These are phyloP conservation scores for Tylochromis polylepis DNA, from an alignment of 2,113 vertebrate species.

Conservation along the genomic window DNA sequence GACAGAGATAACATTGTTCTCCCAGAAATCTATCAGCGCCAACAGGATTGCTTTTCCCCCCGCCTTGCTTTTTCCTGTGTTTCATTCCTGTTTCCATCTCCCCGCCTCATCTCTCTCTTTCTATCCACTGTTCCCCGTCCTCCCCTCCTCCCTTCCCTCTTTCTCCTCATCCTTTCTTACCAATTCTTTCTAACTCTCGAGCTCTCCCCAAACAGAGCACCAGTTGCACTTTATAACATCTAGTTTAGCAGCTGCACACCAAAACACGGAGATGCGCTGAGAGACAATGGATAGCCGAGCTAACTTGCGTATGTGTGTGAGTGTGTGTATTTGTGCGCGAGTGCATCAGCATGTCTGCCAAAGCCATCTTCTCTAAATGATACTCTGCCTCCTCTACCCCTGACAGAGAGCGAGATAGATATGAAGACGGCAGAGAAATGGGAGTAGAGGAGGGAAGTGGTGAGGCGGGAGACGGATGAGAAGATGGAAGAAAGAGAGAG, in stretches of 20 bases:
- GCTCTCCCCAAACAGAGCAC: conserved; percentile 29
- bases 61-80: conserved; percentile 42
- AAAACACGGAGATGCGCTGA: background rate
- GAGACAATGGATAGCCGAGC: conserved; percentile 24
- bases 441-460: conserved; percentile 31
- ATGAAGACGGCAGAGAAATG: conserved; percentile 45
- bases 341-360: conserved; percentile 6
- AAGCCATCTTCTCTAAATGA: conserved; percentile 61
- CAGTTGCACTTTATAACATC: conserved; percentile 61
- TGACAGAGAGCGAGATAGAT: conserved; percentile 59
- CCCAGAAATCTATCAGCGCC: conserved; percentile 66
- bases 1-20: conserved; percentile 69
- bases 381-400: conserved; percentile 50
- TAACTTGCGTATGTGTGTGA: background rate
- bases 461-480: conserved; percentile 38
- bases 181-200: conserved; percentile 5
- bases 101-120: conserved; percentile 3
- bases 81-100: conserved; percentile 56
- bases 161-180: conserved; percentile 2
- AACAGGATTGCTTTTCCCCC: conserved; percentile 63
- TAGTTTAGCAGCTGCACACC: conserved; percentile 51
- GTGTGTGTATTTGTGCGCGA: background rate
- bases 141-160: background rate
- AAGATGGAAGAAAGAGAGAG: background rate
- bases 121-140: background rate